Evolutionary conservation across 1,140 invertebrate genomes (phyloP).

Genomic region (Nylanderia fulva): DNA sequence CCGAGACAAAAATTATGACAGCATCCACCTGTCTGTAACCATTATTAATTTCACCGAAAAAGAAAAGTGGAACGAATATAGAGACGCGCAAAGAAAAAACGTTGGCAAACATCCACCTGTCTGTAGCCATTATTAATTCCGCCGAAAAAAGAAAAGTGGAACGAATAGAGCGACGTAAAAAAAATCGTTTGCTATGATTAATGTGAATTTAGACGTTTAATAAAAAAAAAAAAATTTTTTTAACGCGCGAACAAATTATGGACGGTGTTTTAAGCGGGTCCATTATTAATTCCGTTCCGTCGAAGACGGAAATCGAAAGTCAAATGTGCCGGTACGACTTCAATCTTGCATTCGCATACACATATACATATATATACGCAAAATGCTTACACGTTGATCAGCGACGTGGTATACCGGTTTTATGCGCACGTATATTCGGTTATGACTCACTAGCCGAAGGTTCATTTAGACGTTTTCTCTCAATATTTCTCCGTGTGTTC

Average conservation of each 20-base stretch:
- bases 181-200: not conserved
- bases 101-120: no score
- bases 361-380: no score
- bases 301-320: constrained; percentile 47
- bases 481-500: constrained; percentile 23
- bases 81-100: not conserved
- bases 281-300: constrained; percentile 8
- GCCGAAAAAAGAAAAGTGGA: constrained; percentile 12
- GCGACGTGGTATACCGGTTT: constrained; percentile 46
- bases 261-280: not conserved
- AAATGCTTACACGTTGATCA: not conserved
- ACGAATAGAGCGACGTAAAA: not conserved
- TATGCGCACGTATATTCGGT: constrained; percentile 5
- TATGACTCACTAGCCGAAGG: constrained; percentile 21
- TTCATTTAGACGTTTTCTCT: constrained; percentile 52
- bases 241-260: constrained; percentile 1
- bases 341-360: constrained; percentile 4
- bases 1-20: not conserved
- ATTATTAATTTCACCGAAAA: constrained; percentile 11
- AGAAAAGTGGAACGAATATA: constrained; percentile 14
- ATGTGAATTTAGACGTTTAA: constrained; percentile 16
- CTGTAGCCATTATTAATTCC: no score
- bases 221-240: constrained; percentile 1
- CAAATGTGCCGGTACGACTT: constrained; percentile 16
- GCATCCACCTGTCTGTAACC: not conserved